Base-by-base conservation (phyloP, 2,888 invertebrate genomes). In the Lydus trimaculatus region DNA sequence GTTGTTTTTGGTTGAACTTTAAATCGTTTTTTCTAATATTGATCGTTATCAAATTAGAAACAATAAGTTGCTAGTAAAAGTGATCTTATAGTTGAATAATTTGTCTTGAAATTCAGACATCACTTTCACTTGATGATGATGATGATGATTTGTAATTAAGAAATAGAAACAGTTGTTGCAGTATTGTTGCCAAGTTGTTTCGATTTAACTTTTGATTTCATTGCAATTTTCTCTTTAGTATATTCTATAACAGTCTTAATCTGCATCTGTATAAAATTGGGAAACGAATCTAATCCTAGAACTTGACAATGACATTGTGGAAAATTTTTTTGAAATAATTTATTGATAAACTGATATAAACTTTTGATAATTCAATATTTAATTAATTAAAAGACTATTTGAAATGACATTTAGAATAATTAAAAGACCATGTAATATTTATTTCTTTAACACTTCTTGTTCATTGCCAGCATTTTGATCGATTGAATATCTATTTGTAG, bases 51-150 rank as follows among this genome's bases (percentile, higher is more conserved):
- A 17, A 43, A 43, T 43, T n/a, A 43, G n/a, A 17, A 43, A 8
- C 8, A 43, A 1, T 17, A 15, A 39, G 5, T 39, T 6, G 39
- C 4, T 33, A 17, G 48, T 20, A 52, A 20, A 23, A 52, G 20
- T 20, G 20, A 13, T 52, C 3, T 28, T 28, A 23, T 11, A 1
- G 4, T 39, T 6, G 39, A 36, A 8, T 20, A 6, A 11, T 52
- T 11, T 7, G 9, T 52, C 23, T 28, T 4, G 25, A 25, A 56
- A 4, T 28, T 28, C 5, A 13, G 20, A 15, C n/a, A 25, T 25
- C 28, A 56, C 56, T 56, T 56, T 56, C 56, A 56, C 56, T 25
- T 15, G 28, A 56, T 56, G 23, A 23, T 52, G 17, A 23, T 52
- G 17, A 43, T 52, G 23, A 56, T 56, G 15, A 28, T 56, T 56